Percentiles rank a stretch among this genome's conserved stretches.
Evolutionary conservation across 2,888 invertebrate genomes (phyloP).

Genomic region (Drosophila flavopinicola): DNA sequence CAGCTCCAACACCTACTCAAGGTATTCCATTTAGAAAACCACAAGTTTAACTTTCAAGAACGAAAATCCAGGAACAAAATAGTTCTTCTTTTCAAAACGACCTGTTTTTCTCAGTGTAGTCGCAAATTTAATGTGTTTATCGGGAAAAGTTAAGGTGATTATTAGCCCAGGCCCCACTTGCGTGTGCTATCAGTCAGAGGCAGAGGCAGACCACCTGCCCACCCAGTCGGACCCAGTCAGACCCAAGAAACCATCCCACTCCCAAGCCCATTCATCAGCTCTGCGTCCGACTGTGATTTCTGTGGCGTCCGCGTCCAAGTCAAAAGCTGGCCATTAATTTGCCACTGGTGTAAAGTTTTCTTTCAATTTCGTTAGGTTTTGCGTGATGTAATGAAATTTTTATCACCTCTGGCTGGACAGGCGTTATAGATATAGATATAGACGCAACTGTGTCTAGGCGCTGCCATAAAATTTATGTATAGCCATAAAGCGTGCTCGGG

Average conservation of each 20-base stretch:
- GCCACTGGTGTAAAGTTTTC: slow-evolving; percentile 63
- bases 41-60: too few relatives aligned
- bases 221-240: neutral
- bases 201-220: neutral
- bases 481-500: slow-evolving; percentile 64
- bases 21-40: too few relatives aligned
- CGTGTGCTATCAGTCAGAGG: slow-evolving; percentile 33
- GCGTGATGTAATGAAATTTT: slow-evolving; percentile 79
- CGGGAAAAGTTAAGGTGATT: slow-evolving; percentile 75
- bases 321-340: slow-evolving; percentile 49
- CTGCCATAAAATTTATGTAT: slow-evolving; percentile 75
- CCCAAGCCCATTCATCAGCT: slow-evolving; percentile 51
- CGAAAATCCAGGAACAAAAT: too few relatives aligned
- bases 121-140: slow-evolving; percentile 73
- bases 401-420: slow-evolving; percentile 63
- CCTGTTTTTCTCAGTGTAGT: too few relatives aligned
- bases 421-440: too few relatives aligned
- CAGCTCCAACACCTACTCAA: too few relatives aligned
- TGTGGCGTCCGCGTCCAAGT: too few relatives aligned
- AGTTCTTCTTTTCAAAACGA: too few relatives aligned
- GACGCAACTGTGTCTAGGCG: slow-evolving; percentile 64
- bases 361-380: slow-evolving; percentile 46
- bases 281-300: slow-evolving; percentile 31
- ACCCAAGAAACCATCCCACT: slow-evolving; percentile 5
- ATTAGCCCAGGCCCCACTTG: slow-evolving; percentile 57